Base-by-base conservation (phyloP, 2,797 vertebrate species). In the Scleropages formosus region DNA sequence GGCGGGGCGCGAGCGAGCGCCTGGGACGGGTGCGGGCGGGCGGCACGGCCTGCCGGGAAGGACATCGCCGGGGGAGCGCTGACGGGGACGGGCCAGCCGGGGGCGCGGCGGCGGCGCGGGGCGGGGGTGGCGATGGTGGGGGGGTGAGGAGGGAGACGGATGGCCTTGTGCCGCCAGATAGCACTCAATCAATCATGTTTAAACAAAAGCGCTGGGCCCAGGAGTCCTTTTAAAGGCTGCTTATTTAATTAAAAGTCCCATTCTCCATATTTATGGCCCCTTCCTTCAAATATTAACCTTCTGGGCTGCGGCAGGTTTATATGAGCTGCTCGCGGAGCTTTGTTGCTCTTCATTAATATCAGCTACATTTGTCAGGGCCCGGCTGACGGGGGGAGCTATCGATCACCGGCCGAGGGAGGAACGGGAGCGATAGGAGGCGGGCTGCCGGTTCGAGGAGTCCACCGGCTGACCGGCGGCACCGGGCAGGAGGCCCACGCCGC, bases 231-330 rank as follows among this genome's bases (percentile, higher is more conserved):
- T 96, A 96, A 95, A 93, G 94, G 94, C 94, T 93, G 95, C 94
- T 96, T 97, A 97, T 96, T 97, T 98, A 98, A 98, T 98, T 97
- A 98, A 96, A 97, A 96, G 94, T 96, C 94, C 93, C 93, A 94
- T 94, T 94, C 93, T 94, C 94, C 93, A 93, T 96, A 96, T 98
- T 97, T 98, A 96, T 96, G 94, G 93, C 90, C 92, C 92, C 92
- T 93, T 94, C 94, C 92, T 93, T 96, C 95, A 94, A 95, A 94
- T 95, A 95, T 95, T 95, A 95, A 96, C 94, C 91, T 95, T 93
- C 89, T 90, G 86, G 92, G 89, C 94, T 92, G 90, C 88, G 84
- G 78, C 91, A 88, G 93, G 87, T 91, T 90, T 85, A 82, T 89
- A 89, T 88, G 87, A 88, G 67, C 63, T 72, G 75, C 80, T 82